These are phyloP conservation scores for Sebastes nivosus DNA, from an alignment of 2,797 vertebrate species.

Conservation along the genomic window DNA sequence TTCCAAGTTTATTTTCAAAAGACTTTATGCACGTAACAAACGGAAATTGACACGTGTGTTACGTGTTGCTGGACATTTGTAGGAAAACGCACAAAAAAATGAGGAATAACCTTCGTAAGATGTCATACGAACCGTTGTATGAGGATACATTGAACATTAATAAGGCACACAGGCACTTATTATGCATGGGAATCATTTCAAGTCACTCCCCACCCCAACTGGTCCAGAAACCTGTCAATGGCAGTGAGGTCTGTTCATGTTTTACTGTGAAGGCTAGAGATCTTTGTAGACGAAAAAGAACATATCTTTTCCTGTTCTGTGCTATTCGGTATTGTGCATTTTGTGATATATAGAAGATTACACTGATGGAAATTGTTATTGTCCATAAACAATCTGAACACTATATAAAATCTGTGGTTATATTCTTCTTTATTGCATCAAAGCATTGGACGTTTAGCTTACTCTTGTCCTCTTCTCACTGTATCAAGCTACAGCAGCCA, in stretches of 20 bases:
- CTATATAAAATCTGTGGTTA: background rate
- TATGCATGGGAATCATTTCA: background rate
- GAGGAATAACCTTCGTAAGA: background rate
- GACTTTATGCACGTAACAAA: no score
- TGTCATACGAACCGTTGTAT: background rate
- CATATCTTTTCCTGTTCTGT: background rate
- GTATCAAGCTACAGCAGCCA: slow-evolving; percentile 20
- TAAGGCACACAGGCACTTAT: background rate
- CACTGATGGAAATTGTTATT: background rate
- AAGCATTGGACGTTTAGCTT: background rate
- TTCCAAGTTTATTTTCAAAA: no score
- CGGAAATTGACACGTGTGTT: no score
- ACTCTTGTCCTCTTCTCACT: background rate
- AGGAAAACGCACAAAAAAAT: background rate
- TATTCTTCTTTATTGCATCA: background rate
- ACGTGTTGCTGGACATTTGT: no score
- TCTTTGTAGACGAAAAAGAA: background rate
- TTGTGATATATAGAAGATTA: background rate
- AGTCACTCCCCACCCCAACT: background rate
- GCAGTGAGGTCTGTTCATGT: background rate
- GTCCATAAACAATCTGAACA: slow-evolving; percentile 10
- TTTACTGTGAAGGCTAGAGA: background rate
- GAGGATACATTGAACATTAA: background rate
- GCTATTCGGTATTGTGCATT: background rate
- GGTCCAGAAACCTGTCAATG: background rate